A percentile compares a stretch with the other conserved stretches of the same genome.
phyloP scores from a whole-genome alignment of 2,888 invertebrate species.

The Agapetus fuscipes region DNA sequence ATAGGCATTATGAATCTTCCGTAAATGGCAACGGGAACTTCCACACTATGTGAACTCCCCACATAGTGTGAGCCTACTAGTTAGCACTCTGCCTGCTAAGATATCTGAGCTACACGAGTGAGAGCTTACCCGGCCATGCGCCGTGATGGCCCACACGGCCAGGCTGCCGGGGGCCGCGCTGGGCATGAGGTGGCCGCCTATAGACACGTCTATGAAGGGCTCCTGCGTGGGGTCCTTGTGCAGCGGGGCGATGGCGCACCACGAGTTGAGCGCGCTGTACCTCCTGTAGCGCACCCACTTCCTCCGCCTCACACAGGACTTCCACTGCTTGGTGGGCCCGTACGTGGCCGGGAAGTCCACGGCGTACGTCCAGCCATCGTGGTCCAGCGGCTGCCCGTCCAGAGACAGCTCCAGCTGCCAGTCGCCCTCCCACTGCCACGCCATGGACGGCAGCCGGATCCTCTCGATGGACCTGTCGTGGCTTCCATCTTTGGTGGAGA shows the following conservation, averaged over 20 bases:
- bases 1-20: no score
- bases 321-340: slow-evolving; percentile 74
- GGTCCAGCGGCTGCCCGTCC: slow-evolving; percentile 78
- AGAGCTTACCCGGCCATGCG: slow-evolving; percentile 67
- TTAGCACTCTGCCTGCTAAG: no score
- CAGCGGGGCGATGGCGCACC: slow-evolving; percentile 85
- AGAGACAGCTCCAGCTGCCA: slow-evolving; percentile 80
- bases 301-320: slow-evolving; percentile 78
- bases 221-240: slow-evolving; percentile 87
- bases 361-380: slow-evolving; percentile 92
- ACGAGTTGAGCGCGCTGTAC: slow-evolving; percentile 83
- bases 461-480: slow-evolving; percentile 68
- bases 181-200: slow-evolving; percentile 76
- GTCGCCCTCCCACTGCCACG: slow-evolving; percentile 95
- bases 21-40: no score
- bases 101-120: no score
- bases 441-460: slow-evolving; percentile 83
- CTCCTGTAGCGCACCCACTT: slow-evolving; percentile 84
- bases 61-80: no score
- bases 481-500: slow-evolving; percentile 77
- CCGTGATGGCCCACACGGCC: slow-evolving; percentile 88
- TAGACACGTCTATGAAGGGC: slow-evolving; percentile 84
- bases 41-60: no score
- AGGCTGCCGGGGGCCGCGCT: slow-evolving; percentile 66
- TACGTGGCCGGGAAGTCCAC: slow-evolving; percentile 83